A percentile compares a stretch with the other conserved stretches of the same genome.
phyloP scores from a whole-genome alignment of 2,888 invertebrate genomes.

The Gryllus longicercus region DNA sequence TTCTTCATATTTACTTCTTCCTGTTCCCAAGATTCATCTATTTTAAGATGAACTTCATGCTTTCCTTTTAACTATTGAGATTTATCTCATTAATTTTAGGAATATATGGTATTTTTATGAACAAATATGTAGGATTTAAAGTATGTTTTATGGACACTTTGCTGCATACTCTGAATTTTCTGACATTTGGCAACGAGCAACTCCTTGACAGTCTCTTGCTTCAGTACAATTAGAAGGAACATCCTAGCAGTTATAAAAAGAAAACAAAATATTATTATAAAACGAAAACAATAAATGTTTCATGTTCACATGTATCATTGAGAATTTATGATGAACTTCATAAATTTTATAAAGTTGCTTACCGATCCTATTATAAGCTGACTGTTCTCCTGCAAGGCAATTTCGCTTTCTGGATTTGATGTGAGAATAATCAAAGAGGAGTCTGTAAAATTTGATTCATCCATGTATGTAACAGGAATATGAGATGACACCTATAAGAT shows the following conservation, averaged over 20 bases:
- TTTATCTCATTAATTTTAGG: too few species aligned
- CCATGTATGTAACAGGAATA: conserved; percentile 47
- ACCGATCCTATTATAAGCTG: conserved; percentile 46
- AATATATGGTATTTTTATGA: too few species aligned
- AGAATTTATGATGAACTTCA: too few species aligned
- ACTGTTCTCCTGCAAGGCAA: conserved; percentile 44
- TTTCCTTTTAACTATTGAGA: too few species aligned
- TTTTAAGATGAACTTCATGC: too few species aligned
- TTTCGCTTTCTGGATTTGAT: conserved; percentile 43
- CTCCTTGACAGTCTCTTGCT: neutral
- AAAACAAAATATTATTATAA: neutral
- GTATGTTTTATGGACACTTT: conserved; percentile 70
- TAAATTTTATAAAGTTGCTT: conserved; percentile 24
- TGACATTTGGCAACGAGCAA: neutral
- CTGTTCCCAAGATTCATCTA: too few species aligned
- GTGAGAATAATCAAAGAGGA: conserved; percentile 48
- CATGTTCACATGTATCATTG: too few species aligned
- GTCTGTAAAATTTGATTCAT: conserved; percentile 45
- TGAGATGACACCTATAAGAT: conserved; percentile 43
- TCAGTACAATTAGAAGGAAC: neutral
- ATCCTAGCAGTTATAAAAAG: neutral
- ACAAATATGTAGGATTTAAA: conserved; percentile 42
- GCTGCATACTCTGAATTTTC: conserved; percentile 70
- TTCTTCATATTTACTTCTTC: too few species aligned
- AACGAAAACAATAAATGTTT: neutral